Conservation (phyloP, 2,797 vertebrate species). For the Prionace glauca region DNA sequence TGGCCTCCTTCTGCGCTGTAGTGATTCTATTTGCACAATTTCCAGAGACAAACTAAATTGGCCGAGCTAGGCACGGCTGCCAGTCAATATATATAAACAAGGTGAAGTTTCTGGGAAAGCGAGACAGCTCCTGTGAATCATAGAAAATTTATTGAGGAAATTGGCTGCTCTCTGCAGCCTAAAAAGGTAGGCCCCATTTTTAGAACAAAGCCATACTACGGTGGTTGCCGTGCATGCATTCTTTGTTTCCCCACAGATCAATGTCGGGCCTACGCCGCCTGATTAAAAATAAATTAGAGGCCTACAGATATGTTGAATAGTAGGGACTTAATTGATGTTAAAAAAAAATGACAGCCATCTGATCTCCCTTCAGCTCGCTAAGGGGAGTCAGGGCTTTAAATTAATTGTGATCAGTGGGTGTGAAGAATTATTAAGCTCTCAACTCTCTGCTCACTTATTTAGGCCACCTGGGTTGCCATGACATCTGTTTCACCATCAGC, state of each 20-base stretch:
- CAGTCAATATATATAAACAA: background rate
- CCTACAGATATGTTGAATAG: background rate
- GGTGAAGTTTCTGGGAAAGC: background rate
- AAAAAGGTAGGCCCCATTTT: background rate
- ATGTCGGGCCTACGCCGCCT: background rate
- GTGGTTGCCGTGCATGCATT: background rate
- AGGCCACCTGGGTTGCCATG: constrained; percentile 6
- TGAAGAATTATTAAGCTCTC: constrained; percentile 15
- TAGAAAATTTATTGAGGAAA: background rate
- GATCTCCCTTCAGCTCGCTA: background rate
- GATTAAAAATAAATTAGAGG: background rate
- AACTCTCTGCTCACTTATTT: constrained; percentile 15
- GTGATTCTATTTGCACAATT: too few relatives aligned
- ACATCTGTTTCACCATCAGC: constrained; percentile 1
- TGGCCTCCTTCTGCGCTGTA: too few relatives aligned
- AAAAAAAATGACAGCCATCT: background rate
- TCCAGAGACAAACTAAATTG: background rate
- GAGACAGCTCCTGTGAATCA: background rate
- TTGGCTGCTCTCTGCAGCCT: background rate
- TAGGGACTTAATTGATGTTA: background rate
- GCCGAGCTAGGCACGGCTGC: background rate
- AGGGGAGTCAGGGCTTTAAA: constrained; percentile 4
- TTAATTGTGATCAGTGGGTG: constrained; percentile 35
- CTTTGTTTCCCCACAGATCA: background rate
- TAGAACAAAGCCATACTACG: background rate